These are phyloP conservation scores for Probaryconus sp. DNA, from an alignment of 1,140 invertebrate genomes.

Conservation along the genomic window DNA sequence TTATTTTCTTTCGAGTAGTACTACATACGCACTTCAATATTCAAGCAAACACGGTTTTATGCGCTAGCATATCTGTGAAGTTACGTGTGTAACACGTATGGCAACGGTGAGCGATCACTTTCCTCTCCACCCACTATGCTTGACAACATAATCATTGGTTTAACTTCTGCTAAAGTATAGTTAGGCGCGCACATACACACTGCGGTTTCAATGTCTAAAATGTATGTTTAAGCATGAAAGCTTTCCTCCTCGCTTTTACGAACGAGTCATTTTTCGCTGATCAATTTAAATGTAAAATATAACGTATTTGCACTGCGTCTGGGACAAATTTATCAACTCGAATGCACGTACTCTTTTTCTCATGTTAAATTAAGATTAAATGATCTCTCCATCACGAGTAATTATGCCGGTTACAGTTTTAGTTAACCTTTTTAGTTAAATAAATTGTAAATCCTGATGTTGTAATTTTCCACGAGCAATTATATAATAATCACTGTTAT, in stretches of 20 bases:
- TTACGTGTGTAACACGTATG: constrained; percentile 59
- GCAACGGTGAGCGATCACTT: constrained; percentile 74
- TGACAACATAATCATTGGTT: constrained; percentile 78
- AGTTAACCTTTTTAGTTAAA: too few relatives aligned
- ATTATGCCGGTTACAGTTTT: too few relatives aligned
- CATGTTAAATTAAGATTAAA: too few relatives aligned
- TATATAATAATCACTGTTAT: too few relatives aligned
- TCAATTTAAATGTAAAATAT: constrained; percentile 38
- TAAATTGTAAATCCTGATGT: too few relatives aligned
- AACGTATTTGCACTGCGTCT: constrained; percentile 1
- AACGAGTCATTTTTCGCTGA: constrained; percentile 39
- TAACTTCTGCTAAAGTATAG: constrained; percentile 76
- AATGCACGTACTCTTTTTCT: too few relatives aligned
- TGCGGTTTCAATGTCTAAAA: constrained; percentile 75
- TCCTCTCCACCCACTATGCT: constrained; percentile 72
- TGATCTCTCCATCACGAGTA: too few relatives aligned
- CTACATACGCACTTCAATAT: constrained; percentile 57
- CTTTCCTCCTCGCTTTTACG: constrained; percentile 40
- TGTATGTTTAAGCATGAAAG: constrained; percentile 72
- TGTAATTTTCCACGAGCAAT: too few relatives aligned
- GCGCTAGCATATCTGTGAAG: constrained; percentile 46
- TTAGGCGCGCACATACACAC: constrained; percentile 74
- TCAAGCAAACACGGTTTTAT: constrained; percentile 55
- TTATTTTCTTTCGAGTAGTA: constrained; percentile 49
- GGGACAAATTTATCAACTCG: neutral